Evolutionary conservation across 2,888 invertebrate genomes (phyloP).

Genomic region (Apamea anceps): DNA sequence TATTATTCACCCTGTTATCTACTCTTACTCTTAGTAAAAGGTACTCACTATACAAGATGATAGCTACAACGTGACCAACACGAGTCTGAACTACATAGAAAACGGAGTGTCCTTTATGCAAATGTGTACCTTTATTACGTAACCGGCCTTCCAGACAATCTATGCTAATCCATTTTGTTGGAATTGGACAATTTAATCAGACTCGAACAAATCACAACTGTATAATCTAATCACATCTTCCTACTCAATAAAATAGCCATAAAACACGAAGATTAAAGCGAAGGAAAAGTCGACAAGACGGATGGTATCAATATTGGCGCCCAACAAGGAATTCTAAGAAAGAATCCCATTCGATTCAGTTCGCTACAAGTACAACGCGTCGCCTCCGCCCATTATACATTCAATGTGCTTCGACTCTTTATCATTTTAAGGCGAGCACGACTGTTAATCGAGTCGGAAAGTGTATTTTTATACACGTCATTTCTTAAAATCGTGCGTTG

Average conservation of each 20-base stretch:
- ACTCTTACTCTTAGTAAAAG: not conserved
- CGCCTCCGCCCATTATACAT: slow-evolving; percentile 70
- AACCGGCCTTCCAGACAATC: slow-evolving; percentile 31
- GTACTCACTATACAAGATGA: not conserved
- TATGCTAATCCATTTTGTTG: slow-evolving; percentile 38
- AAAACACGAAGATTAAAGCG: slow-evolving; percentile 54
- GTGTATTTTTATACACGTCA: slow-evolving; percentile 82
- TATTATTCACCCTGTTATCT: not conserved
- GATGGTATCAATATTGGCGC: slow-evolving; percentile 62
- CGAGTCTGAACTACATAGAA: not conserved
- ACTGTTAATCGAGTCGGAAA: slow-evolving; percentile 77
- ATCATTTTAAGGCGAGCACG: slow-evolving; percentile 77
- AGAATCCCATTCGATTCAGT: slow-evolving; percentile 63
- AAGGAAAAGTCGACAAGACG: slow-evolving; percentile 55
- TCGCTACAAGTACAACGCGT: slow-evolving; percentile 41
- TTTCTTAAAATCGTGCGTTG: slow-evolving; percentile 84
- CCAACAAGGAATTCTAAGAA: slow-evolving; percentile 68
- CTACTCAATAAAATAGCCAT: slow-evolving; percentile 47
- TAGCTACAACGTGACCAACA: not conserved
- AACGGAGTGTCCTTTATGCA: slow-evolving; percentile 26
- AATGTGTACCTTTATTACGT: slow-evolving; percentile 42
- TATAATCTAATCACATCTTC: slow-evolving; percentile 48
- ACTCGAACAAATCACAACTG: slow-evolving; percentile 36
- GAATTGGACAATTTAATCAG: slow-evolving; percentile 40
- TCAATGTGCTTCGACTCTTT: slow-evolving; percentile 72